These are phyloP conservation scores for Vidua chalybeata DNA, from an alignment of 2,113 vertebrate genomes.

Conservation along the genomic window DNA sequence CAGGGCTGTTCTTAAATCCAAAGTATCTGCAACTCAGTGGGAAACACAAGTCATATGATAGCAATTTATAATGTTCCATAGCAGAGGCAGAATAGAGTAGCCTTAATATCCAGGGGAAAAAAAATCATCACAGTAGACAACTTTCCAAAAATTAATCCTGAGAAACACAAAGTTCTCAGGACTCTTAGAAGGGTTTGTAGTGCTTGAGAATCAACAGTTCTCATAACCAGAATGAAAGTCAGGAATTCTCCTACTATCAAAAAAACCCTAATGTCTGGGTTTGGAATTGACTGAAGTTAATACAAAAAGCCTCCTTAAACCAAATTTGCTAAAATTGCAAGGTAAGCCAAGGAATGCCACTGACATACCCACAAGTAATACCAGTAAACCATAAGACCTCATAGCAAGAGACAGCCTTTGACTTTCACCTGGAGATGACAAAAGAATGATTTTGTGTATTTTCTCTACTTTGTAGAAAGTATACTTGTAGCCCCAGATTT, in stretches of 20 bases:
- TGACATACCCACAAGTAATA: not conserved
- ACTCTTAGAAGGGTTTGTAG: not conserved
- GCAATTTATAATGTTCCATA: not conserved
- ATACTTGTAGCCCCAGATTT: not conserved
- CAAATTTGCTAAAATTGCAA: not conserved
- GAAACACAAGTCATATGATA: not conserved
- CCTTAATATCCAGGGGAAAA: not conserved
- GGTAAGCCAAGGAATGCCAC: not conserved
- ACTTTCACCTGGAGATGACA: not conserved
- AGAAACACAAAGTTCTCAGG: not conserved
- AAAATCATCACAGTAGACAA: not conserved
- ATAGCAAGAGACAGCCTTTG: not conserved
- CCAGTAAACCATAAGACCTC: not conserved
- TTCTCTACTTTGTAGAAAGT: not conserved
- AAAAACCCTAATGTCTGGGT: not conserved
- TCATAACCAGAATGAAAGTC: not conserved
- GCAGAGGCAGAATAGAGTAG: not conserved
- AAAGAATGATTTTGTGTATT: not conserved
- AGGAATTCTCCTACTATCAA: not conserved
- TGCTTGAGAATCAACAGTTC: not conserved
- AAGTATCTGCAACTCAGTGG: constrained; percentile 13
- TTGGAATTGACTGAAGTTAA: not conserved
- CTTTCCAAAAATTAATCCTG: not conserved
- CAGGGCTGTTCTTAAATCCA: not conserved
- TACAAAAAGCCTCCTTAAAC: not conserved